Percentiles rank a stretch among this genome's conserved stretches.
phyloP scores from a whole-genome alignment of 2,113 vertebrate genomes.

The Anhinga rufa region DNA sequence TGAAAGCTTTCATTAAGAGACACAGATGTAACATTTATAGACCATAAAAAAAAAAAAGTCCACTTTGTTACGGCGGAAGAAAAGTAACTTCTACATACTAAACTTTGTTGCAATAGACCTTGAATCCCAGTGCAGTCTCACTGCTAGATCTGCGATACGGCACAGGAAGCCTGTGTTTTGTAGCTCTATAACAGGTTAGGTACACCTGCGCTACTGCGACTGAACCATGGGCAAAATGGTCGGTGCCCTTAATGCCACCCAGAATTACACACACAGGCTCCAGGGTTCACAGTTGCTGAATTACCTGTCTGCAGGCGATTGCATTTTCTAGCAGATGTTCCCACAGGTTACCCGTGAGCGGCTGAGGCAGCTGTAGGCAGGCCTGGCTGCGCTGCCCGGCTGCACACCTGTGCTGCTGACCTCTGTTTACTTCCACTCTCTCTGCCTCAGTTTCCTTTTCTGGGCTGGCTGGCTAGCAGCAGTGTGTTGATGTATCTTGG shows the following conservation, averaged over 20 bases:
- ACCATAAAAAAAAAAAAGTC: too few species aligned
- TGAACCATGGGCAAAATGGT: rapidly evolving
- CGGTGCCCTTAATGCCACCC: not conserved
- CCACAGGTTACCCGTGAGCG: rapidly evolving
- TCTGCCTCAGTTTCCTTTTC: not conserved
- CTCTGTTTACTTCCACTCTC: not conserved
- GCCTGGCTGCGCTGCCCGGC: not conserved
- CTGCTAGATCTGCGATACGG: rapidly evolving
- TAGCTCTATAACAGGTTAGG: not conserved
- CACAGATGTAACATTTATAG: not conserved
- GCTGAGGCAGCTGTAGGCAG: not conserved
- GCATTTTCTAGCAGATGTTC: not conserved
- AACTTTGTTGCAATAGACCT: not conserved
- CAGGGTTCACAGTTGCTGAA: not conserved
- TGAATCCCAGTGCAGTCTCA: rapidly evolving
- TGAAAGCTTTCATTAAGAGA: not conserved
- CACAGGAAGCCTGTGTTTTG: not conserved
- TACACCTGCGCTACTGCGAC: not conserved
- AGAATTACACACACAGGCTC: not conserved
- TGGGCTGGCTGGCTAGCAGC: not conserved
- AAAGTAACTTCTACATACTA: not conserved
- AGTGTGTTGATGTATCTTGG: not conserved
- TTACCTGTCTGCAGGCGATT: not conserved
- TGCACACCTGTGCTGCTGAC: not conserved
- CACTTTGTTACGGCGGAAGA: not conserved